Evolutionary conservation across 2,888 invertebrate species (phyloP).

Genomic region (Macroteleia sp.): DNA sequence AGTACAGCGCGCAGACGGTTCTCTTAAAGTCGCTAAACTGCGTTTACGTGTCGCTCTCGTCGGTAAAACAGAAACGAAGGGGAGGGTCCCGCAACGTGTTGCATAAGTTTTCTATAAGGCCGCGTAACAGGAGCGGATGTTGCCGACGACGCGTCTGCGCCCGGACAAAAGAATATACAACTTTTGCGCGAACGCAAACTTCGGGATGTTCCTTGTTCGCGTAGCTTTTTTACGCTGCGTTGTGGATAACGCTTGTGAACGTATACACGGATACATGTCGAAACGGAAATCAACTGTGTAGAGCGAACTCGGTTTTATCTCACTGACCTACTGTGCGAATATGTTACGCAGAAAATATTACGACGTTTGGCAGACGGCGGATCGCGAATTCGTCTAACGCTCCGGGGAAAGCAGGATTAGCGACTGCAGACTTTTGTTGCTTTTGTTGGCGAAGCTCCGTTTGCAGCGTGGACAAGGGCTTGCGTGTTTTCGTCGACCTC

Average conservation of each 20-base stretch:
- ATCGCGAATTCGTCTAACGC: too few relatives aligned
- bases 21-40: constrained; percentile 66
- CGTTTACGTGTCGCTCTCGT: constrained; percentile 59
- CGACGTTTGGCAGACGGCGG: too few relatives aligned
- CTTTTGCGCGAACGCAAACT: constrained; percentile 19
- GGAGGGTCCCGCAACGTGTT: constrained; percentile 37
- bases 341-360: constrained; percentile 43
- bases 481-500: too few relatives aligned
- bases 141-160: constrained; percentile 8
- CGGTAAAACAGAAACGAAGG: constrained; percentile 46
- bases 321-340: constrained; percentile 56
- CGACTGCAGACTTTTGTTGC: too few relatives aligned
- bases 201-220: constrained; percentile 8
- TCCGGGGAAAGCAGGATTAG: too few relatives aligned
- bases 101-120: constrained; percentile 58
- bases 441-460: too few relatives aligned
- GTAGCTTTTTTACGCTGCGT: neutral
- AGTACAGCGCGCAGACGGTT: constrained; percentile 59
- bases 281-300: constrained; percentile 20
- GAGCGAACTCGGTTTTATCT: constrained; percentile 37
- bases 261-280: neutral
- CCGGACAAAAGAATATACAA: constrained; percentile 28
- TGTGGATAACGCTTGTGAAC: constrained; percentile 1
- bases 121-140: constrained; percentile 51
- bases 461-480: too few relatives aligned